Evolutionary conservation across 2,888 invertebrate species (phyloP).

Genomic region (Nomada lathburiana): DNA sequence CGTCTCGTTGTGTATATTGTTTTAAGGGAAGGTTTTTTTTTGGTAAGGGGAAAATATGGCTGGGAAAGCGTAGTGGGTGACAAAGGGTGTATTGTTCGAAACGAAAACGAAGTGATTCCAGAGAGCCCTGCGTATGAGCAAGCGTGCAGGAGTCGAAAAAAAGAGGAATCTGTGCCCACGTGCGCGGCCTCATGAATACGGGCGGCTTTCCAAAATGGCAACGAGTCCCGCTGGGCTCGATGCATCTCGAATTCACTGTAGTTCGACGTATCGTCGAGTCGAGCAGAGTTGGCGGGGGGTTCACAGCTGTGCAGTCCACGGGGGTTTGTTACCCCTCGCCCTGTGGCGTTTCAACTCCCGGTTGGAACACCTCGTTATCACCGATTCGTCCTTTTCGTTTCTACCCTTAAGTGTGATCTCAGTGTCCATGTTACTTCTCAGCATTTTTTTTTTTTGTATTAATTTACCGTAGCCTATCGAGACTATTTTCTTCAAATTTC

Average conservation of each 20-base stretch:
- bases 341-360: slow-evolving; percentile 56
- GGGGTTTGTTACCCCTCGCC: slow-evolving; percentile 68
- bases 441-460: not conserved
- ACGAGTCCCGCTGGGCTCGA: slow-evolving; percentile 72
- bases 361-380: slow-evolving; percentile 80
- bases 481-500: not conserved
- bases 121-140: slow-evolving; percentile 76
- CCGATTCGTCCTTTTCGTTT: slow-evolving; percentile 73
- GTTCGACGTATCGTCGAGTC: slow-evolving; percentile 65
- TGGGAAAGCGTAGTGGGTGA: slow-evolving; percentile 5
- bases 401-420: slow-evolving; percentile 61
- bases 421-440: not conserved
- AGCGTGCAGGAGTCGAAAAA: slow-evolving; percentile 56
- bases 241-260: slow-evolving; percentile 66
- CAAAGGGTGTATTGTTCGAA: slow-evolving; percentile 42
- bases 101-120: slow-evolving; percentile 40
- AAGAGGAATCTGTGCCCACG: slow-evolving; percentile 72
- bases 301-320: slow-evolving; percentile 74
- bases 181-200: slow-evolving; percentile 66
- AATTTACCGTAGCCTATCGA: not conserved
- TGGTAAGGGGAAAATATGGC: slow-evolving; percentile 11
- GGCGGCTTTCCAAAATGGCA: slow-evolving; percentile 79
- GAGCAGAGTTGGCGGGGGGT: slow-evolving; percentile 64
- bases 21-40: not conserved
- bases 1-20: not conserved